A percentile compares a stretch with the other conserved stretches of the same genome.
These are phyloP conservation scores for Delichon dasypus DNA, from an alignment of 2,797 vertebrate genomes.

Conservation along the genomic window DNA sequence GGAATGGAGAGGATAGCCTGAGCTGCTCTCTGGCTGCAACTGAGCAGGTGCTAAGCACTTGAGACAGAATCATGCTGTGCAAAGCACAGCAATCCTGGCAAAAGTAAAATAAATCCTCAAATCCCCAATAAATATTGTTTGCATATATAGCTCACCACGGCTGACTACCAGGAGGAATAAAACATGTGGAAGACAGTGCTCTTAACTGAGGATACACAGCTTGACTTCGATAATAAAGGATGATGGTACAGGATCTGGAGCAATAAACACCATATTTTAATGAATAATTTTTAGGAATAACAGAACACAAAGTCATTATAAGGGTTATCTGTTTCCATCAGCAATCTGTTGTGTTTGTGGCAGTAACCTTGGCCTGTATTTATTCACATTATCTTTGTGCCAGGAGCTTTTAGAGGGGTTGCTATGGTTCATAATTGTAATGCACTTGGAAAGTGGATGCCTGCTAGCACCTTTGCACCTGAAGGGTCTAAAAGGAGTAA, in stretches of 20 bases:
- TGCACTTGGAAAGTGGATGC: not conserved
- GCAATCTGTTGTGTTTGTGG: slow-evolving; percentile 14
- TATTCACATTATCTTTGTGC: not conserved
- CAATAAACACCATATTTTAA: slow-evolving; percentile 33
- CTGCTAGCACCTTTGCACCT: not conserved
- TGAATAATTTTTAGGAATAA: slow-evolving; percentile 18
- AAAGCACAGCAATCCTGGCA: not conserved
- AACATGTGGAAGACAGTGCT: not conserved
- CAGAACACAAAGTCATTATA: not conserved
- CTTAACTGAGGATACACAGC: not conserved
- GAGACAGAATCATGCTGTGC: not conserved
- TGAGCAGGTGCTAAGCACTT: not conserved
- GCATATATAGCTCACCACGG: not conserved
- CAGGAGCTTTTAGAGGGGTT: not conserved
- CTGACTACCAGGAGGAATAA: slow-evolving; percentile 3
- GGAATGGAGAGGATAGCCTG: not conserved
- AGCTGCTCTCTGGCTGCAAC: not conserved
- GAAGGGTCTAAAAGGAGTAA: not conserved
- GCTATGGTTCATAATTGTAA: not conserved
- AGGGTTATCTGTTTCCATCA: slow-evolving; percentile 19
- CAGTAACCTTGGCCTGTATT: not conserved
- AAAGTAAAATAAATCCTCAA: slow-evolving; percentile 21
- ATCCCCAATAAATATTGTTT: slow-evolving; percentile 2
- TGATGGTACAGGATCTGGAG: not conserved
- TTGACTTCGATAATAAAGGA: slow-evolving; percentile 35